Base-by-base conservation (phyloP, 2,797 vertebrate species). In the Pangasius mekongensis region DNA sequence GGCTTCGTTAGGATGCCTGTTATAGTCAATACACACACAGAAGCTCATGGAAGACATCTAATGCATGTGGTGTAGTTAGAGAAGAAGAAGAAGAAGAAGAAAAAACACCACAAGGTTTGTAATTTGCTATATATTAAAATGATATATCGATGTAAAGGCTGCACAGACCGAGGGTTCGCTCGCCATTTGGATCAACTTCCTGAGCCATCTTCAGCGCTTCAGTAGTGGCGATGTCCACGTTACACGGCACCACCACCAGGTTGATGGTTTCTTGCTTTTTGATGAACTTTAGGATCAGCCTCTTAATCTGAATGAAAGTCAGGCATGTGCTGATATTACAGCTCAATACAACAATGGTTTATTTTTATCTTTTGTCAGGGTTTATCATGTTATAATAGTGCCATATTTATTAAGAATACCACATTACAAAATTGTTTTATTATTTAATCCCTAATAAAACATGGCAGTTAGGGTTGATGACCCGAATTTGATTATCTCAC, bases 141-240 rank as follows among this genome's bases (percentile, higher is more conserved):
- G 39, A 39, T 52, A 13, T 22, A 7, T 16, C 20, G 3, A 22
- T 36, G 3, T 22, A 80, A 52, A 1, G 54, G 13, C 8, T 47
- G 16, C 33, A 60, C 83, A 71, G 30, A 99, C 98, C 98, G 89
- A 99, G 90, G 83, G 97, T 99, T 87, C 98, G 97, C 90, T 97
- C 96, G 86, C 98, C 98, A 0, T 87, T 85, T 5, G 96, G 96
- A 87, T 99, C 98, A 91, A 97, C 97, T 43, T 95, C 93, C 87
- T 96, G 95, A 9, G 97, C 97, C 97, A 99, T 98, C 93, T 96
- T 95, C 93, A 98, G 90, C 0, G 97, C 97, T 91, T 99, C 98
- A 0, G 97, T 98, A 88, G 98, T 98, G 52, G 97, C 97, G 0
- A 99, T 98, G 92, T 99, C 98, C 93, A 98, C 96, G 0, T 98